Evolutionary conservation across 2,797 vertebrate genomes (phyloP), one percentile per base, ranked within the genome.

Genomic region (Tenualosa ilisha): DNA sequence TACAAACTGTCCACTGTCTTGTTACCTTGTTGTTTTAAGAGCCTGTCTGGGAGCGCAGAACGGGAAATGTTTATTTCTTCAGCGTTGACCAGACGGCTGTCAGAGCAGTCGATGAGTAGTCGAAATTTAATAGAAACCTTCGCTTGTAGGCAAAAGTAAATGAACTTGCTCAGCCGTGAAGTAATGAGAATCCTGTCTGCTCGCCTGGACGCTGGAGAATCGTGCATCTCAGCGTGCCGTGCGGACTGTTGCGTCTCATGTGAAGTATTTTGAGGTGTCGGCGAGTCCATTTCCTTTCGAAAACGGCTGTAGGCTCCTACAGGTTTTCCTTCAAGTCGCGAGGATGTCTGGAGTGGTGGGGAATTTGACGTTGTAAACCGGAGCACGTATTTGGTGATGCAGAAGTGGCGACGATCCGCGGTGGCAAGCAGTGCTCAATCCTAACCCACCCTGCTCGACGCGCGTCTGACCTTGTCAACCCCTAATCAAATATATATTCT

Each of bases 291-390:
- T 75, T 75, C 37, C 68, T 75, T 37, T 75, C 68, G 43, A 75
- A 75, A 75, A 37, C 68, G 68, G 40, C 37, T 40, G 68, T 75
- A 75, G 68, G 68, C 68, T 75, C 68, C 68, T 75, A 75, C 68
- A 75, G 68, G 68, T 75, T 37, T 75, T 40, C 31, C 68, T 75
- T 75, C 40, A 75, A 75, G 68, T 75, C 68, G 68, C 68, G 37
- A 75, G 68, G 68, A 40, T 75, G 68, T 75, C 68, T 75, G 68
- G 68, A 75, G 31, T 75, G 31, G 68, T 7, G 37, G 68, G 68
- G 68, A 75, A 75, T 75, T 75, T 75, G 68, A 75, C 68, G 68
- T 75, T 75, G 68, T 75, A 75, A 75, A 75, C 68, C 68, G 68
- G 68, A 75, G 68, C 68, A 75, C 68, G 68, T 75, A 75, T 72